These are phyloP conservation scores for Toxotes chatareus DNA, from an alignment of 2,113 vertebrate genomes.

Conservation along the genomic window DNA sequence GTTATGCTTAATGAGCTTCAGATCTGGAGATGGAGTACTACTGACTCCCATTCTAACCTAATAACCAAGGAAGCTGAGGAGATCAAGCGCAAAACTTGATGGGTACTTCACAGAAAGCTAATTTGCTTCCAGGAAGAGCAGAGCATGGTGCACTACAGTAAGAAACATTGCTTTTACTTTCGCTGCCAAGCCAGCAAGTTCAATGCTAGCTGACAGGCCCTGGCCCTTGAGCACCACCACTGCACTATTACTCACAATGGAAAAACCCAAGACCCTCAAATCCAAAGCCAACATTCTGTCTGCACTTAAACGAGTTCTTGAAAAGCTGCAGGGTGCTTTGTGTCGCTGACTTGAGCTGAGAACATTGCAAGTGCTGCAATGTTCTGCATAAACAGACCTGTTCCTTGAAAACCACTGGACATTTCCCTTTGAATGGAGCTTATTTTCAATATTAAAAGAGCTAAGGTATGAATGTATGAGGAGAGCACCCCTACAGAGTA, in stretches of 20 bases:
- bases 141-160: background rate
- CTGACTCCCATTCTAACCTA: conserved; percentile 11
- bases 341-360: conserved; percentile 29
- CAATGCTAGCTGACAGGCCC: conserved; percentile 27
- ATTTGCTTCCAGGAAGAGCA: conserved; percentile 52
- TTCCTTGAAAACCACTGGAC: conserved; percentile 39
- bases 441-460: conserved; percentile 1
- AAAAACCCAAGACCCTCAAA: conserved; percentile 43
- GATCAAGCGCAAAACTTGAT: conserved; percentile 29
- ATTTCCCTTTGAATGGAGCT: conserved; percentile 14
- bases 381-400: conserved; percentile 31
- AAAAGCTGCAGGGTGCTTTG: conserved; percentile 42
- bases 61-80: conserved; percentile 32
- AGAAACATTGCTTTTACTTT: conserved; percentile 29
- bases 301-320: conserved; percentile 41
- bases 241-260: conserved; percentile 46
- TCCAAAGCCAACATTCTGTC: conserved; percentile 49
- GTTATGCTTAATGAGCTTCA: conserved; percentile 28
- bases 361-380: conserved; percentile 30
- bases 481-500: background rate
- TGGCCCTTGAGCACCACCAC: conserved; percentile 7
- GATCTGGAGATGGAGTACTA: conserved; percentile 8
- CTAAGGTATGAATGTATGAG: background rate
- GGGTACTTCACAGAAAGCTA: conserved; percentile 50
- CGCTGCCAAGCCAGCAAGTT: conserved; percentile 24